phyloP scores from a whole-genome alignment of 2,797 vertebrate genomes.

The Alfaro cultratus region DNA sequence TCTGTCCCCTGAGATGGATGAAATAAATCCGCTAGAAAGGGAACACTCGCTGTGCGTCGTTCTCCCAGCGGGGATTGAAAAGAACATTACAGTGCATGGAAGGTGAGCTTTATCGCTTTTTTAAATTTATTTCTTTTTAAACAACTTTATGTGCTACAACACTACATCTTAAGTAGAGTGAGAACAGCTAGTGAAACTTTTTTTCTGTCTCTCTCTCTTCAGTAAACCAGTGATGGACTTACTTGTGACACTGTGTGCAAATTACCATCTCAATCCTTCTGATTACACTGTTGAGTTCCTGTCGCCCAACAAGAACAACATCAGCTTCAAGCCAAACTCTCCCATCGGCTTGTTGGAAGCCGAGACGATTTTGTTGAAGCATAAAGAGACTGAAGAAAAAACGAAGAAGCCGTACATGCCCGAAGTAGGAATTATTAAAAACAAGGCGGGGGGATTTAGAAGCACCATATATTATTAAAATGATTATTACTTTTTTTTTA shows the following conservation, averaged over 20 bases:
- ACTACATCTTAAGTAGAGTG: not conserved
- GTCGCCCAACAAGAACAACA: constrained; percentile 85
- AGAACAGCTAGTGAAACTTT: not conserved
- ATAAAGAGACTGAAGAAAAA: constrained; percentile 83
- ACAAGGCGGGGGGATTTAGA: no score
- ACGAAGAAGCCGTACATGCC: constrained; percentile 87
- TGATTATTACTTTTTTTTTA: not conserved
- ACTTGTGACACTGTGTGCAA: constrained; percentile 90
- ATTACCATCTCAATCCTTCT: constrained; percentile 91
- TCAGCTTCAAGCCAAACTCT: constrained; percentile 92
- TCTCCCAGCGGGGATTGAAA: constrained; percentile 88
- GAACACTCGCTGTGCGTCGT: constrained; percentile 87
- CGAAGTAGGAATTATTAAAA: constrained; percentile 79
- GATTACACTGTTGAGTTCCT: constrained; percentile 89
- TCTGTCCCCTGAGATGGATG: constrained; percentile 80
- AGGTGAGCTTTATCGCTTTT: constrained; percentile 74
- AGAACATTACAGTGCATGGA: constrained; percentile 84
- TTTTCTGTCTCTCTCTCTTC: constrained; percentile 6
- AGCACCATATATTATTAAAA: not conserved
- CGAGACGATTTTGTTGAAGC: constrained; percentile 89
- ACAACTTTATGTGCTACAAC: not conserved
- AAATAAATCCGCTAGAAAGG: constrained; percentile 81
- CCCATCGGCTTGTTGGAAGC: constrained; percentile 90
- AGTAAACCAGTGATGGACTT: constrained; percentile 97
- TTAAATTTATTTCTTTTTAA: not conserved